Percentiles rank a stretch among this genome's conserved stretches.
Conservation (phyloP, 2,888 invertebrate genomes). For the Ptilodon capucinus region DNA sequence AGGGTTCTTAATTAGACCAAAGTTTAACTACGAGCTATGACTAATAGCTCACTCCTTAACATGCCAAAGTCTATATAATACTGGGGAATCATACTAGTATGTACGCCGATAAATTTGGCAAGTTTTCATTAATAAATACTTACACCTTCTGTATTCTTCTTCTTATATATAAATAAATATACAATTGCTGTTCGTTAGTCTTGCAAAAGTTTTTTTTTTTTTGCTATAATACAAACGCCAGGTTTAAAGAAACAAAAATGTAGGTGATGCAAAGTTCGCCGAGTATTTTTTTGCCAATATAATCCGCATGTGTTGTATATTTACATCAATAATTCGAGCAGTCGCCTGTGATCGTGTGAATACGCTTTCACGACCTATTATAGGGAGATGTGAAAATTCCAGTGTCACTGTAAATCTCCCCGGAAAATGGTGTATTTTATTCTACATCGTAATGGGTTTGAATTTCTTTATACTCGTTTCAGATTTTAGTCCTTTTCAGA, state of each 20-base stretch:
- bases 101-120: no score
- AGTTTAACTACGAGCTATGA: not conserved
- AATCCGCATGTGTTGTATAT: not conserved
- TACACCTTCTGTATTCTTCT: no score
- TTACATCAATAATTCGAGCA: slow-evolving; percentile 10
- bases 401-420: slow-evolving; percentile 2
- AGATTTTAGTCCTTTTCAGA: slow-evolving; percentile 8
- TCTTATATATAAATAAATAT: no score
- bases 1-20: not conserved
- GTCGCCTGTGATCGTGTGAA: slow-evolving; percentile 9
- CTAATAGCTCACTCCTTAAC: not conserved
- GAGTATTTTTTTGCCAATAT: no score
- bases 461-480: slow-evolving; percentile 16
- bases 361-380: slow-evolving; percentile 13
- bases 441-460: slow-evolving; percentile 12
- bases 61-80: not conserved
- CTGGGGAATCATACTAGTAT: no score
- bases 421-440: slow-evolving; percentile 9
- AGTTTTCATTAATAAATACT: no score
- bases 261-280: no score
- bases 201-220: no score
- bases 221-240: no score
- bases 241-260: no score
- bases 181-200: no score
- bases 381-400: slow-evolving; percentile 10